Conservation (phyloP, 2,888 invertebrate genomes). For the Ommatoiulus sabulosus region DNA sequence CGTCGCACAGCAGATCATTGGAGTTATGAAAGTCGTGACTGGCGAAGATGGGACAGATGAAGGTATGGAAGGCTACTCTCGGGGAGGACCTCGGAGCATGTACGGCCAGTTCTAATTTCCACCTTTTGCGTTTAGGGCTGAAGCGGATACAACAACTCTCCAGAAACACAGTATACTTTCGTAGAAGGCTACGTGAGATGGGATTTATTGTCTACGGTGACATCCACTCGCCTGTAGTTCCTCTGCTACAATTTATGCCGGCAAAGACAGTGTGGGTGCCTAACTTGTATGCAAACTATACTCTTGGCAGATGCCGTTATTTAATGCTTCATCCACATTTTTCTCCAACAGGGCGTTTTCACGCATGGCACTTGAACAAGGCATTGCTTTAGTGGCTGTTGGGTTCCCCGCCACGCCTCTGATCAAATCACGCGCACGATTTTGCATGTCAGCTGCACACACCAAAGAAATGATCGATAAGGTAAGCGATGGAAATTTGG, state of each 20-base stretch:
- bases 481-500: conserved; percentile 67
- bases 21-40: conserved; percentile 88
- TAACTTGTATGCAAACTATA: neutral
- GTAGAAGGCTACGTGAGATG: conserved; percentile 82
- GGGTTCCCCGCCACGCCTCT: conserved; percentile 98
- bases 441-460: conserved; percentile 96
- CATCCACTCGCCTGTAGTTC: conserved; percentile 95
- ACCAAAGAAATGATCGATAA: conserved; percentile 93
- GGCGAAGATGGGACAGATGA: conserved; percentile 82
- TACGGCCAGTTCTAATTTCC: neutral
- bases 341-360: conserved; percentile 80
- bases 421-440: conserved; percentile 89
- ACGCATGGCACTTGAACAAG: conserved; percentile 81
- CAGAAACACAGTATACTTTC: conserved; percentile 85
- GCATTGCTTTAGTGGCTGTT: conserved; percentile 94
- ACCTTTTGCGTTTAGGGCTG: conserved; percentile 64
- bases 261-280: conserved; percentile 87
- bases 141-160: conserved; percentile 79
- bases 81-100: too few relatives aligned
- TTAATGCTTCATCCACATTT: neutral
- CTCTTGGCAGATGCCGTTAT: neutral
- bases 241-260: conserved; percentile 92
- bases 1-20: conserved; percentile 90
- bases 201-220: conserved; percentile 94
- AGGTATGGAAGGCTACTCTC: conserved; percentile 71